Base-by-base conservation (phyloP, 2,797 vertebrate species). In the Geotrypetes seraphini region DNA sequence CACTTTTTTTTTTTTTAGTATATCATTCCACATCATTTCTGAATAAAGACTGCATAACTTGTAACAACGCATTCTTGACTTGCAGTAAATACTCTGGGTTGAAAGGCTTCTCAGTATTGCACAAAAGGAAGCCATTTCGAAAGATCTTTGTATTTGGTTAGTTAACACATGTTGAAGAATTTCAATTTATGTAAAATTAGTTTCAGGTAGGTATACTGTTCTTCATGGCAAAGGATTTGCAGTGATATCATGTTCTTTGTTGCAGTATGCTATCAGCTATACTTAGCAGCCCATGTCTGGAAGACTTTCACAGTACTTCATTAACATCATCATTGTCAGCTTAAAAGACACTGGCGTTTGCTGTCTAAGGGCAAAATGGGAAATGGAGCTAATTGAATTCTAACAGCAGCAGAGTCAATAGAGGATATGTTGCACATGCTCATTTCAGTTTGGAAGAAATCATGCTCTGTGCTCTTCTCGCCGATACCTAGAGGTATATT, bases 391-490 rank as follows among this genome's bases (percentile, higher is more conserved):
- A 7, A 35, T 39, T 38, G 39, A 50, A 35, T 60, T 35, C 34
- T 58, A 48, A 47, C 13, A 44, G 56, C 57, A 59, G 56, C 28
- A 38, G 32, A 67, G 57, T 58, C 48, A 47, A 37, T 48, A 41
- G 53, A 63, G 66, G 60, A 44, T n/a, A n/a, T n/a, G n/a, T n/a
- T n/a, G n/a, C n/a, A n/a, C n/a, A 64, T 66, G 72, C 69, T 61
- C 61, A 44, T 51, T 66, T 63, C 55, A 51, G 65, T 70, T 58
- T n/a, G n/a, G 32, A 49, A 63, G 57, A 57, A 30, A 60, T 39
- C 50, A 45, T 53, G 61, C 42, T 68, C 66, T 61, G 61, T 65
- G 67, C 50, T 63, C 47, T 56, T 71, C 64, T 50, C 50, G 44
- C 46, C 46, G 59, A 33, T 68, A 49, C 48, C 57, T 46, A 32